Conservation (phyloP, 2,888 invertebrate genomes). For the Mongoloraphidia duomilia region DNA sequence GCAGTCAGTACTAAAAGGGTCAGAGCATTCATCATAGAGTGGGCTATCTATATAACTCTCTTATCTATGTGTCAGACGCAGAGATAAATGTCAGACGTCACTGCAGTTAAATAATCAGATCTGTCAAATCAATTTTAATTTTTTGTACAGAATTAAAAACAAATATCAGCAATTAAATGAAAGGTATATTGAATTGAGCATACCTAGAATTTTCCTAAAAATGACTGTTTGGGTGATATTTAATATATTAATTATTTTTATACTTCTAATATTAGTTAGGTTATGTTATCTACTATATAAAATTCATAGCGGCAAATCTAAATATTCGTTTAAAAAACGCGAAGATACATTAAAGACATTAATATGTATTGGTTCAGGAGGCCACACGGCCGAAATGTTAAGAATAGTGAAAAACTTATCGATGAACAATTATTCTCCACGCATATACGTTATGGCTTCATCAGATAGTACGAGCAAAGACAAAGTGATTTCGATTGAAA, state of each 20-base stretch:
- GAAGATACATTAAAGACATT: conserved; percentile 31
- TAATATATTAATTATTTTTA: background rate
- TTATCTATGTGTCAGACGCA: too few relatives aligned
- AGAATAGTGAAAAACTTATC: conserved; percentile 50
- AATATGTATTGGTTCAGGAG: conserved; percentile 66
- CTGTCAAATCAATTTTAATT: too few relatives aligned
- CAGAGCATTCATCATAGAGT: too few relatives aligned
- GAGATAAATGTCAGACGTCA: too few relatives aligned
- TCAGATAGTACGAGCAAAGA: conserved; percentile 61
- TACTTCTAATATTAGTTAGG: too few relatives aligned
- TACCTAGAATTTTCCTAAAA: background rate
- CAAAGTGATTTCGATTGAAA: conserved; percentile 45
- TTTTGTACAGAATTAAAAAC: too few relatives aligned
- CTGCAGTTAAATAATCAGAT: too few relatives aligned
- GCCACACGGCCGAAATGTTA: conserved; percentile 92
- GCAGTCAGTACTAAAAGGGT: too few relatives aligned
- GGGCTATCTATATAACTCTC: too few relatives aligned
- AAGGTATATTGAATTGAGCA: background rate
- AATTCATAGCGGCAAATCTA: conserved; percentile 18
- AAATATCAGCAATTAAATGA: background rate
- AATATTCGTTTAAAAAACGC: conserved; percentile 18
- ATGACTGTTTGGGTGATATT: background rate
- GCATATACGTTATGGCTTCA: conserved; percentile 63
- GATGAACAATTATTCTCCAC: conserved; percentile 48
- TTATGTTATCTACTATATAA: background rate